These are phyloP conservation scores for Sphyrna mokarran DNA, from an alignment of 2,113 vertebrate genomes.

Conservation along the genomic window DNA sequence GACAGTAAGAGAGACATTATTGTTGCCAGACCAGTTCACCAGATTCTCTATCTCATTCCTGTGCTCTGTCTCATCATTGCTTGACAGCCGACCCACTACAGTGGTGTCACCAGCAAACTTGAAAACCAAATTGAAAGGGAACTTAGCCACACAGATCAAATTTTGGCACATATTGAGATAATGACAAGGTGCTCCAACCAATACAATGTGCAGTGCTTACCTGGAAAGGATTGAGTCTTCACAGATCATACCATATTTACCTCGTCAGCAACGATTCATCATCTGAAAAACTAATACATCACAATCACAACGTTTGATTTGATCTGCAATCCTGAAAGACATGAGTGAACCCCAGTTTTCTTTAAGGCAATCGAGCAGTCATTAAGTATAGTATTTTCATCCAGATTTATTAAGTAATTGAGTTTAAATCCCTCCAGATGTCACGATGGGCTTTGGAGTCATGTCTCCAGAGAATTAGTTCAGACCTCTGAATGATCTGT, in stretches of 20 bases:
- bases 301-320: not conserved
- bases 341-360: not conserved
- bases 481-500: no score
- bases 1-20: no score
- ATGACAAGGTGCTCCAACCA: not conserved
- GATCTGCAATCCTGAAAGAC: not conserved
- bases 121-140: no score
- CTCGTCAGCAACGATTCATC: not conserved
- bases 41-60: no score
- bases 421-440: not conserved
- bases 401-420: not conserved
- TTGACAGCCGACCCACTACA: no score
- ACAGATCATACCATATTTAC: not conserved
- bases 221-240: not conserved
- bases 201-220: not conserved
- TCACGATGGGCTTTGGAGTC: not conserved
- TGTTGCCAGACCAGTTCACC: no score
- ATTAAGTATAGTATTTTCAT: not conserved
- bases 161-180: not conserved
- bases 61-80: no score
- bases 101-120: no score
- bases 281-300: not conserved
- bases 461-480: not conserved
- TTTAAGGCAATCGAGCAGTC: not conserved
- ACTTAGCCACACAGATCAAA: no score